These are phyloP conservation scores for Bubo blakistoni DNA, from an alignment of 2,113 vertebrate species.

Conservation along the genomic window DNA sequence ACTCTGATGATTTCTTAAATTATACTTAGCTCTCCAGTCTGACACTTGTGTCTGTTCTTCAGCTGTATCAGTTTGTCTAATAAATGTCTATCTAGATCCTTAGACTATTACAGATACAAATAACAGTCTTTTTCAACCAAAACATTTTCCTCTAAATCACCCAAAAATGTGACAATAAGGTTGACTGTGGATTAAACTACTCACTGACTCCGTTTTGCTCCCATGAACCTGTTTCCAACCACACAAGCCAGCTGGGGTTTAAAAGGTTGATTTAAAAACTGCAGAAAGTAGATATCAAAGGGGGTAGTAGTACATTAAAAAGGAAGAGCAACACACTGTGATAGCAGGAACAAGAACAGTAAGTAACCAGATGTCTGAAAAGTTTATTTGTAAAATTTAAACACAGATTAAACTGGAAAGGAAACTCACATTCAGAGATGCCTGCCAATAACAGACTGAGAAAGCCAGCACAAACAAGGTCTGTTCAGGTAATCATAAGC, in stretches of 20 bases:
- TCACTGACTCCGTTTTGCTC: not conserved
- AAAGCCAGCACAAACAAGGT: slow-evolving; percentile 5
- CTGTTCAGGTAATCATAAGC: slow-evolving; percentile 47
- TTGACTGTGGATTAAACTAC: slow-evolving; percentile 17
- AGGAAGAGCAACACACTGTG: not conserved
- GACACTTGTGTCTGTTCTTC: slow-evolving; percentile 14
- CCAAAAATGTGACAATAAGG: not conserved
- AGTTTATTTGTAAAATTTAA: slow-evolving; percentile 5
- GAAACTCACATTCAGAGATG: not conserved
- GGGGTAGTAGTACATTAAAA: not conserved
- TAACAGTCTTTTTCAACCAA: slow-evolving; percentile 6
- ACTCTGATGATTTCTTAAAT: slow-evolving; percentile 53
- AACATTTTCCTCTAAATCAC: slow-evolving; percentile 23
- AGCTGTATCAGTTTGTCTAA: slow-evolving; percentile 2
- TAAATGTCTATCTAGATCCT: slow-evolving; percentile 14
- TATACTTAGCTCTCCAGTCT: slow-evolving; percentile 34
- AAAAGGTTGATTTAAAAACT: not conserved
- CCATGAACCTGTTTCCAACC: not conserved
- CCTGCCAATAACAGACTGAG: not conserved
- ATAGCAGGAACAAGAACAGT: not conserved
- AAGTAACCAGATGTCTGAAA: not conserved
- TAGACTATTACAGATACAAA: slow-evolving; percentile 11
- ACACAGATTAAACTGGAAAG: not conserved
- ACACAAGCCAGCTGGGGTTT: not conserved
- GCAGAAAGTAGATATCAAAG: not conserved